A percentile compares a stretch with the other conserved stretches of the same genome.
Evolutionary conservation across 1,140 invertebrate genomes (phyloP).

Genomic region (Thaumatotibia leucotreta): DNA sequence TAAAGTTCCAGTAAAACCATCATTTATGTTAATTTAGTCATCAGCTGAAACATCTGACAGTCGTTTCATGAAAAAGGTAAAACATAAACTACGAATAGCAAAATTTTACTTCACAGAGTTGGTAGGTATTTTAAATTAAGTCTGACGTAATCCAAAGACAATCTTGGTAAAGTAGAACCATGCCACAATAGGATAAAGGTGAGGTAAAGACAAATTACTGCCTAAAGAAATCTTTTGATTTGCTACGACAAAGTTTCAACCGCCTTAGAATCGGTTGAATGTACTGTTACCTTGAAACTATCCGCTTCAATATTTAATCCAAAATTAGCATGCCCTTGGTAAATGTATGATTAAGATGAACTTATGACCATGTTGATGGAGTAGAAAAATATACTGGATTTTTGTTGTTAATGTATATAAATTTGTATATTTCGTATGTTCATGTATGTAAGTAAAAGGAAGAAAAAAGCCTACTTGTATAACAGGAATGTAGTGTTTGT

Average conservation of each 20-base stretch:
- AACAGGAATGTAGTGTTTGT: too few relatives aligned
- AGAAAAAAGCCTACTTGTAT: too few relatives aligned
- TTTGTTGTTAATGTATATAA: too few relatives aligned
- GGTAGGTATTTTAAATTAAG: neutral
- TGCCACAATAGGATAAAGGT: neutral
- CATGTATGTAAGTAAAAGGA: too few relatives aligned
- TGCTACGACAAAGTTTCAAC: neutral
- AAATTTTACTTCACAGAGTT: neutral
- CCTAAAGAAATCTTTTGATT: neutral
- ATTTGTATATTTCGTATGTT: too few relatives aligned
- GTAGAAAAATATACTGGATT: neutral
- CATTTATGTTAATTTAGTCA: neutral
- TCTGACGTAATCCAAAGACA: neutral
- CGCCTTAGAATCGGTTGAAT: neutral
- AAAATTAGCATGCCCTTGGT: neutral
- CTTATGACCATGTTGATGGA: neutral
- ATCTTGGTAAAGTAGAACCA: neutral
- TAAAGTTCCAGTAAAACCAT: neutral
- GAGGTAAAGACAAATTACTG: neutral
- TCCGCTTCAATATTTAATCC: neutral
- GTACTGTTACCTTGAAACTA: conserved; percentile 7
- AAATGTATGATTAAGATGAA: neutral
- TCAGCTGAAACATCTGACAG: conserved; percentile 1
- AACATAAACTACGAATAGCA: conserved; percentile 1
- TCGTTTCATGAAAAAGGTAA: neutral